Evolutionary conservation across 2,113 vertebrate genomes (phyloP), one percentile per base, ranked within the genome.

Genomic region (Scomber scombrus): DNA sequence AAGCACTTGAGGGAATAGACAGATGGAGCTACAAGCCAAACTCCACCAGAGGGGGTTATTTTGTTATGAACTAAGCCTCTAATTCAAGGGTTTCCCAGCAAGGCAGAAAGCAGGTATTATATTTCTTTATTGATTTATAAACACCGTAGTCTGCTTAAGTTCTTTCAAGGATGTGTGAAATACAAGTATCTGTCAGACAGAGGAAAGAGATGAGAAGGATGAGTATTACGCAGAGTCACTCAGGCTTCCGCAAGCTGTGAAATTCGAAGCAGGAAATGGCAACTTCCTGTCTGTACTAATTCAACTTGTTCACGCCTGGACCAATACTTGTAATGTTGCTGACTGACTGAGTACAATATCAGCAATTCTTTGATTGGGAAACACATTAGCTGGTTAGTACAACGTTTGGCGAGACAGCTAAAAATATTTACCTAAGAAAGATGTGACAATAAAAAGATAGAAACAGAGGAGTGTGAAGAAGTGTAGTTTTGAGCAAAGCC

Each of bases 221-320:
- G 62, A 63, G 55, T 70, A 73, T 72, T 52, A 45, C 68, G 82
- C 66, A 81, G 52, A 88, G 34, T 78, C 63, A 19, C 56, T 75
- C 67, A 60, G 69, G 74, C 81, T 88, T 82, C 73, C 11, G 73
- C 34, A 57, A 71, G 73, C 75, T 84, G 21, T 79, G 86, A 90
- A 93, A 90, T 82, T 58, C 11, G 47, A 90, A 57, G 82, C 93
- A 94, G 94, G 93, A 95, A 93, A 88, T 75, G 40, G 90, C 71
- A 84, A 75, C 87, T 93, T 95, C 94, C 94, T 94, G 93, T 90
- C 88, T 92, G 84, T n/a, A 58, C 80, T 55, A 62, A 83, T 46
- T 84, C 78, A 75, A 52, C 56, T 14, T 4, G 69, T 16, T 75
- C 64, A 58, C 73, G 76, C 77, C 47, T 71, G 71, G 73, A 75